Conservation (phyloP, 2,113 vertebrate species). For the Rhynchopsitta pachyrhyncha region DNA sequence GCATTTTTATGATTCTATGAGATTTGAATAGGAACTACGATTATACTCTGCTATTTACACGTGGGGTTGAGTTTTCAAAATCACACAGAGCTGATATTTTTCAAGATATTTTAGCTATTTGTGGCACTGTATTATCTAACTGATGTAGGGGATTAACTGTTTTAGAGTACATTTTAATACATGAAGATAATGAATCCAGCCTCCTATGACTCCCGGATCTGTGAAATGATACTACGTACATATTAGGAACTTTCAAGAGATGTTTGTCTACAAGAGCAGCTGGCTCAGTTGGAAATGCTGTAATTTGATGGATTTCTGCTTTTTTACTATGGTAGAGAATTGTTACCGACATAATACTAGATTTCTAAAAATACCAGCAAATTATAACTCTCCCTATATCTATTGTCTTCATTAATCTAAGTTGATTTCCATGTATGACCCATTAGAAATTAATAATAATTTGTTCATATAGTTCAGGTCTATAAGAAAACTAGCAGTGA, state of each 20-base stretch:
- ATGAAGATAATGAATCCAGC: background rate
- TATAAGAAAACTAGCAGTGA: background rate
- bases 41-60: background rate
- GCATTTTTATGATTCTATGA: background rate
- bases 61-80: background rate
- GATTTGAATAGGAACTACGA: background rate
- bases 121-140: background rate
- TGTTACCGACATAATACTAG: background rate
- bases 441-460: background rate
- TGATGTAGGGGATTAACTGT: background rate
- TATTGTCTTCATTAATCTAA: background rate
- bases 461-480: background rate
- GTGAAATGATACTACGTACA: background rate
- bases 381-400: background rate
- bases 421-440: background rate
- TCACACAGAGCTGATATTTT: background rate
- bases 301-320: background rate
- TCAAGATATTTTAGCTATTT: background rate
- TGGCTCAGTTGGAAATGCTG: background rate
- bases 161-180: background rate
- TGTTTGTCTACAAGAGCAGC: background rate
- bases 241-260: background rate
- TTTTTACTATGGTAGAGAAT: background rate
- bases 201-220: background rate
- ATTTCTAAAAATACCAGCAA: background rate